phyloP scores from a whole-genome alignment of 1,140 invertebrate species.

The Anagrus nilaparvatae region DNA sequence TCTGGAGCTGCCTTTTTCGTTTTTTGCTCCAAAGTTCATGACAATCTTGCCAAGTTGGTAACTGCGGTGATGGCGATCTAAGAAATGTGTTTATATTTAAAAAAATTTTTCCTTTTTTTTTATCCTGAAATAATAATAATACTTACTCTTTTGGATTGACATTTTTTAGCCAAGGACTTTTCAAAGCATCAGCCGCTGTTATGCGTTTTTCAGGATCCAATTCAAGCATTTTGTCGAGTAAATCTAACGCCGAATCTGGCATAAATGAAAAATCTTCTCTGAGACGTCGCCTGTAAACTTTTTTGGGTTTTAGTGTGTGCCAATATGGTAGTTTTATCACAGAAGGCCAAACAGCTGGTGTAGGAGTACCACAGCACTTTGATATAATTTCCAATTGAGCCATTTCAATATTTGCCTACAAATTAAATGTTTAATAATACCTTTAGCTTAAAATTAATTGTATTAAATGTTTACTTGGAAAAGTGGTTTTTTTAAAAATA shows the following conservation, averaged over 20 bases:
- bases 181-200: conserved; percentile 88
- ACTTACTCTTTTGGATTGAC: conserved; percentile 84
- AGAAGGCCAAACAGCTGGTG: conserved; percentile 94
- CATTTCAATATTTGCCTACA: conserved; percentile 82
- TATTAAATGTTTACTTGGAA: conserved; percentile 69
- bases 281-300: conserved; percentile 75
- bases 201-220: conserved; percentile 90
- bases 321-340: conserved; percentile 92
- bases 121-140: too few species aligned
- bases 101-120: not conserved
- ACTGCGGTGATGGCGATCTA: conserved; percentile 69
- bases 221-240: conserved; percentile 94
- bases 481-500: conserved; percentile 92
- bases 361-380: conserved; percentile 88
- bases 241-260: conserved; percentile 78
- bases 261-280: conserved; percentile 90
- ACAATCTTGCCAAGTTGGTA: conserved; percentile 96
- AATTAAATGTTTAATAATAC: conserved; percentile 15
- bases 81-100: conserved; percentile 8
- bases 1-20: conserved; percentile 65
- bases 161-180: conserved; percentile 88
- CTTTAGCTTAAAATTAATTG: conserved; percentile 6
- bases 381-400: conserved; percentile 93
- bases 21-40: conserved; percentile 99
- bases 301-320: conserved; percentile 86